Evolutionary conservation across 2,888 invertebrate species (phyloP), one percentile per base, ranked within the genome.

Genomic region (Melipona beecheii): DNA sequence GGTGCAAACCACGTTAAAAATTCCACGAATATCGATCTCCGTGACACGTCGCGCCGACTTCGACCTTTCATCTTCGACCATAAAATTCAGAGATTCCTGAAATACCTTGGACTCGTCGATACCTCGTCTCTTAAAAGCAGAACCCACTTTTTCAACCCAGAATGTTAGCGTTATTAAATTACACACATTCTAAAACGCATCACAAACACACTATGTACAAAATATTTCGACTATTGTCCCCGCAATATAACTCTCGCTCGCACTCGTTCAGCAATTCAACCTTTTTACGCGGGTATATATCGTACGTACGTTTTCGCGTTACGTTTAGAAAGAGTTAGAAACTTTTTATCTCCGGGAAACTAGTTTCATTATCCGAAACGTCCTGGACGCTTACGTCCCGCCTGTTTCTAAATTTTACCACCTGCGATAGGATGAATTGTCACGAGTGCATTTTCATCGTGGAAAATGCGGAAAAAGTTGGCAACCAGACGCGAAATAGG

Each of bases 381-480:
- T 50, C 56, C 64, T 17, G 15, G 27, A 31, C 19, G n/a, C 17
- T 54, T 43, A 6, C 19, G 66, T 24, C 9, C 50, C 50, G 21
- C n/a, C 13, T 27, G 52, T 31, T 52, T n/a, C 27, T 31, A 54
- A 62, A 54, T 27, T 73, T 43, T 49, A 9, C 4, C 60, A 49
- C 4, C 54, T 27, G 19, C 72, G 64, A 80, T 49, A 54, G 81
- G 19, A 81, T 64, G 62, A 80, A 81, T 81, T 81, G 56, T 80
- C 81, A 49, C 72, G 65, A 81, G 71, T 81, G 81, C 81, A 65
- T 69, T 69, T 36, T 81, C 81, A 64, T 81, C 81, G 43, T 68
- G 74, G 52, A 31, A 49, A 74, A 81, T 43, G 64, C 62, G 9
- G 50, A 56, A 69, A 49, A 69, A 68, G 56, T 68, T 52, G 54